phyloP scores from a whole-genome alignment of 2,113 vertebrate species.

The Pimephales promelas region DNA sequence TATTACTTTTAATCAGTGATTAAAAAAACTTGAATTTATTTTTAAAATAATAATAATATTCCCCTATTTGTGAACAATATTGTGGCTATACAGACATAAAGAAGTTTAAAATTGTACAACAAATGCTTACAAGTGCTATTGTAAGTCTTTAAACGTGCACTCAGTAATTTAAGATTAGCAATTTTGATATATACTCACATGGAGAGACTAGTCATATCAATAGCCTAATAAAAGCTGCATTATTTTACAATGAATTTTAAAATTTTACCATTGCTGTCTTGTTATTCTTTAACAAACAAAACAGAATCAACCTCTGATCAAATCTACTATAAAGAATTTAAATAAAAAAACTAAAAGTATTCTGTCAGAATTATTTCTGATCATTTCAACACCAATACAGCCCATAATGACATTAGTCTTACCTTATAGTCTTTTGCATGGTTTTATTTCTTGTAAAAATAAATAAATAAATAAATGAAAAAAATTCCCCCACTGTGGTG shows the following conservation, averaged over 20 bases:
- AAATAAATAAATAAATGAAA: not conserved
- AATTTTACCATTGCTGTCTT: not conserved
- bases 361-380: not conserved
- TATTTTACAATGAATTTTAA: too few relatives aligned
- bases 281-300: not conserved
- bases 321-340: too few relatives aligned
- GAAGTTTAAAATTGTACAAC: not conserved
- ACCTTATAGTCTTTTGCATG: not conserved
- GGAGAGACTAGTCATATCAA: not conserved
- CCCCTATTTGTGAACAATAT: not conserved
- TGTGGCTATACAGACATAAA: not conserved
- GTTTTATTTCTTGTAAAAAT: conserved; percentile 25
- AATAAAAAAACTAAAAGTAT: not conserved
- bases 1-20: not conserved
- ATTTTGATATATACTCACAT: not conserved
- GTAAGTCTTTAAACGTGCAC: not conserved
- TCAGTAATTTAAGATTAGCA: not conserved
- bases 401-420: conserved; percentile 29
- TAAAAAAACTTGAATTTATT: too few relatives aligned
- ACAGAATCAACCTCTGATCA: not conserved
- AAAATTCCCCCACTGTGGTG: conserved; percentile 10
- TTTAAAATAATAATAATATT: not conserved
- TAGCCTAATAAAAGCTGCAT: not conserved
- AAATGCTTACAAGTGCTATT: not conserved
- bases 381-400: not conserved